phyloP scores from a whole-genome alignment of 2,797 vertebrate species.

The Enteromius anoplus region DNA sequence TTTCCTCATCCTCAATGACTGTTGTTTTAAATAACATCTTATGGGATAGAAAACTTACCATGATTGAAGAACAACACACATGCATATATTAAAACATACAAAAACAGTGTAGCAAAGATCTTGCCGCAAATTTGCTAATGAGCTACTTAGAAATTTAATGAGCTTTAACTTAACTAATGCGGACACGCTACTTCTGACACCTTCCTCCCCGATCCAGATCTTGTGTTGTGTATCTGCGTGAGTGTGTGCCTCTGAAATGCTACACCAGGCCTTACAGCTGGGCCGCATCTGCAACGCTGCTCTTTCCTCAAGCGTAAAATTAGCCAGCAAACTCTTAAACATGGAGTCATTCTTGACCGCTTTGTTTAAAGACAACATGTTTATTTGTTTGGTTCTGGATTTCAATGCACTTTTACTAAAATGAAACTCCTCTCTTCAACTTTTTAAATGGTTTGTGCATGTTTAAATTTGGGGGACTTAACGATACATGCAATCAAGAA shows the following conservation, averaged over 20 bases:
- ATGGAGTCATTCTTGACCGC: conserved; percentile 24
- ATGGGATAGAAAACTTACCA: neutral
- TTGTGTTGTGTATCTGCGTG: conserved; percentile 75
- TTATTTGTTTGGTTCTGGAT: conserved; percentile 4
- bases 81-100: neutral
- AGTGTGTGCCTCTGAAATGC: conserved; percentile 87
- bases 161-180: conserved; percentile 68
- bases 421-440: neutral
- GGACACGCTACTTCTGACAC: conserved; percentile 65
- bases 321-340: conserved; percentile 60
- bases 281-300: conserved; percentile 92
- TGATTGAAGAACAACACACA: neutral
- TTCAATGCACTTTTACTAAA: neutral
- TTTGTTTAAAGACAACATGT: conserved; percentile 3
- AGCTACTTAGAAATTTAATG: conserved; percentile 80
- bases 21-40: neutral
- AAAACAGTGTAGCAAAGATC: neutral
- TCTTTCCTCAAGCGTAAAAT: conserved; percentile 80
- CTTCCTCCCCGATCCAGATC: conserved; percentile 71
- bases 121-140: conserved; percentile 70
- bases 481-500: neutral
- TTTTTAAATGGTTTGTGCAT: neutral
- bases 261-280: conserved; percentile 91
- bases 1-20: neutral
- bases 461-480: neutral